Evolutionary conservation across 1,140 invertebrate genomes (phyloP).

Genomic region (Papilio aristodemus): DNA sequence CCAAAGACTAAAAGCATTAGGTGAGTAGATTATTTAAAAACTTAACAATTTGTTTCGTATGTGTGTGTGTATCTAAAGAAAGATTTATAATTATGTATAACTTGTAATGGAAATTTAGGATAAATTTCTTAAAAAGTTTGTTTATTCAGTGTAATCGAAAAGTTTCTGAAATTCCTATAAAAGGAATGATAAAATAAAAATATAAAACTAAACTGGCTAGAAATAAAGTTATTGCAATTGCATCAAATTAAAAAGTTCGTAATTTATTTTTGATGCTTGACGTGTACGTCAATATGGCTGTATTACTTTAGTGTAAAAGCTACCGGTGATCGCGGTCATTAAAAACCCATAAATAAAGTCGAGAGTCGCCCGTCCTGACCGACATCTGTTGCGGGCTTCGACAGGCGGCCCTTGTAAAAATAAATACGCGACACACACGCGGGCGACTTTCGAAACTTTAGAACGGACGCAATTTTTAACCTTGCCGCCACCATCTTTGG

Average conservation of each 20-base stretch:
- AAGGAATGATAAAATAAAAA: not conserved
- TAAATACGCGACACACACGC: conserved; percentile 39
- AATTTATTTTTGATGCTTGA: conserved; percentile 24
- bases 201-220: not conserved
- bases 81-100: too few species aligned
- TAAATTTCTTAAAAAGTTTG: too few species aligned
- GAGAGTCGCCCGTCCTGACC: conserved; percentile 48
- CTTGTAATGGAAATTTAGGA: too few species aligned
- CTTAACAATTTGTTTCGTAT: too few species aligned
- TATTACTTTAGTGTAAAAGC: conserved; percentile 35
- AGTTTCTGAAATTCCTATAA: not conserved
- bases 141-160: too few species aligned
- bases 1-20: too few species aligned
- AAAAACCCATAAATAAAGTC: conserved; percentile 68
- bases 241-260: conserved; percentile 5
- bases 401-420: conserved; percentile 52
- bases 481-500: conserved; percentile 24
- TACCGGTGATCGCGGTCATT: conserved; percentile 53
- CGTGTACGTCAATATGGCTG: conserved; percentile 25
- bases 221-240: conserved; percentile 11
- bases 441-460: conserved; percentile 33
- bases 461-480: conserved; percentile 26
- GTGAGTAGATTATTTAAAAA: too few species aligned
- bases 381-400: conserved; percentile 52
- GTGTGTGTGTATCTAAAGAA: too few species aligned